Percentiles rank a stretch among this genome's conserved stretches.
Evolutionary conservation across 1,140 invertebrate genomes (phyloP).

Genomic region (Neuroterus valhalla): DNA sequence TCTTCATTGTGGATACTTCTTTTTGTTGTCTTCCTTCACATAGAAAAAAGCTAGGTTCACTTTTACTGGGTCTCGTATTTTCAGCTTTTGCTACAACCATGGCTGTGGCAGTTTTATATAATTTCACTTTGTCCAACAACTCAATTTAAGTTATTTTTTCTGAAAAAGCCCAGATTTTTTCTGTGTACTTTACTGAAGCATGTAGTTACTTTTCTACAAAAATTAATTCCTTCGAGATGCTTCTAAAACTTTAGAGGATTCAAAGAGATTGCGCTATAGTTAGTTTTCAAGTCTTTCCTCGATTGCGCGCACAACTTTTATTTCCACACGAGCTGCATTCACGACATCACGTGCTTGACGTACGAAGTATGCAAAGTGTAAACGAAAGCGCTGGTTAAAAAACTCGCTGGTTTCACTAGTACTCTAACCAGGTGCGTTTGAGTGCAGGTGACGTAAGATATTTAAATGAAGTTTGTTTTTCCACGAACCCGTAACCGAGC

Average conservation of each 20-base stretch:
- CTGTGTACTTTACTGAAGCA: too few relatives aligned
- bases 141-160: too few relatives aligned
- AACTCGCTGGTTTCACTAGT: slow-evolving; percentile 24
- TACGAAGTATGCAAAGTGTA: slow-evolving; percentile 36
- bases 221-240: slow-evolving; percentile 2
- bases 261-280: slow-evolving; percentile 1
- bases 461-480: slow-evolving; percentile 21
- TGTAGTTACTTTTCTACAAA: not conserved
- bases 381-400: slow-evolving; percentile 31
- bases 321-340: slow-evolving; percentile 30
- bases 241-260: not conserved
- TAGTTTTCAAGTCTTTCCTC: not conserved
- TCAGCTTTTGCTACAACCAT: too few relatives aligned
- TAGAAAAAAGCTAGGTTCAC: too few relatives aligned
- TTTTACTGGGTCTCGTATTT: too few relatives aligned
- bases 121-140: too few relatives aligned
- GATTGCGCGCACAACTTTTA: slow-evolving; percentile 32
- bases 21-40: not conserved
- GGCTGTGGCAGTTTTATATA: too few relatives aligned
- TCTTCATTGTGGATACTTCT: not conserved
- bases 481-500: not conserved
- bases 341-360: slow-evolving; percentile 31
- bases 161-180: too few relatives aligned
- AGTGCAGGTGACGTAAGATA: slow-evolving; percentile 30
- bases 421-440: slow-evolving; percentile 34